Evolutionary conservation across 35 echinoderm and acorn worm genomes (phyloP), one percentile per base, ranked within the genome.

Genomic region (Apostichopus parvimensis): DNA sequence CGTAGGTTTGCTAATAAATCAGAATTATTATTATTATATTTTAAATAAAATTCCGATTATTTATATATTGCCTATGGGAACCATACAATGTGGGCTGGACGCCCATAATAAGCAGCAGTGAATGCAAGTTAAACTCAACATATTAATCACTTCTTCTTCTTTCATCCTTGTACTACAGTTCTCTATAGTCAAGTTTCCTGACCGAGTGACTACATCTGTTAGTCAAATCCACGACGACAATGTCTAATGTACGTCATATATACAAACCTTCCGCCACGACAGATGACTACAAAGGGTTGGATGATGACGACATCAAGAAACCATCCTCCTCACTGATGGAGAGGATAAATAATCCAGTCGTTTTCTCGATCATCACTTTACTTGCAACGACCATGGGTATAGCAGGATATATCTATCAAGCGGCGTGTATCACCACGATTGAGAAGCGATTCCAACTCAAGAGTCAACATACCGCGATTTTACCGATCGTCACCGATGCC

Each of bases 391-490:
- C 61, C 21, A 45, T 72, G 6, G 62, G 61, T 52, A 6, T 54
- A 5, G 86, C 86, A 6, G 86, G 86, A 53, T 6, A 18, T 5
- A 45, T 88, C 86, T 88, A 65, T 17, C 86, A 73, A 52, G 57
- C 86, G 34, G 64, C 86, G 6, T 53, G 59, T n/a, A 22, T 88
- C 7, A 88, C 86, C 17, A 65, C 86, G 11, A 28, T 88, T 14
- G 86, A 88, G 6, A 88, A 28, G 15, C 59, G 86, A 8, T 88
- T 88, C 15, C 86, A 83, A 24, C 80, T 83, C 14, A 83, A 83
- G 54, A 83, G 80, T 58, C 57, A 55, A 54, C 80, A 83, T 6
- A 21, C 80, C 9, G 80, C 80, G 4, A 17, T 83, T 45, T 58
- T 83, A 9, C 80, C 80, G 18, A 58, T 58, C 22, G 57, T 83